Percentiles rank a stretch among this genome's conserved stretches.
Evolutionary conservation across 2,113 vertebrate genomes (phyloP).

Genomic region (Bambusicola thoracicus): DNA sequence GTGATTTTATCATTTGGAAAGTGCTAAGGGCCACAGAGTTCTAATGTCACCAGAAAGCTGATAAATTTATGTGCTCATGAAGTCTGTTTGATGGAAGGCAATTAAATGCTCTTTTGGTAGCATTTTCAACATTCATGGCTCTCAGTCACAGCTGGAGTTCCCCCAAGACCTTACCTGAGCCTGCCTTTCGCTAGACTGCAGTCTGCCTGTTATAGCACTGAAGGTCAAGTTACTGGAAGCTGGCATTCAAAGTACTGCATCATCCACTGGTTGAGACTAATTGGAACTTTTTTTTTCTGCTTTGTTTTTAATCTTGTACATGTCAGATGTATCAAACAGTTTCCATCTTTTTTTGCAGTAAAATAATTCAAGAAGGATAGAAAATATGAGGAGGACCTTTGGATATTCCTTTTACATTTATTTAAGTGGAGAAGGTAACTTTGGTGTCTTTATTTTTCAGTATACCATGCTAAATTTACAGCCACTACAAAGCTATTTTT

Average conservation of each 20-base stretch:
- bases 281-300: neutral
- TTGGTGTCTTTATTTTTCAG: neutral
- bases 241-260: neutral
- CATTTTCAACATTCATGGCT: neutral
- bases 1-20: neutral
- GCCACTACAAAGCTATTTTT: neutral
- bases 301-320: neutral
- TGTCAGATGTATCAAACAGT: neutral
- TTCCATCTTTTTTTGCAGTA: neutral
- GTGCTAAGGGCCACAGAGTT: neutral
- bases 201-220: neutral
- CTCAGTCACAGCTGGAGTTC: neutral
- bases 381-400: neutral
- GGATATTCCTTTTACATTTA: neutral
- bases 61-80: neutral
- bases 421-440: neutral
- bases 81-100: neutral
- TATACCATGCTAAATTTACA: neutral
- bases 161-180: neutral
- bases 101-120: neutral
- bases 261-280: neutral
- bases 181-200: neutral
- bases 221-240: neutral
- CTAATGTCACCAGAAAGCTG: neutral
- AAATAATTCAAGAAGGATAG: neutral